Evolutionary conservation across 1,140 invertebrate species (phyloP).

Genomic region (Sycophila sp.): DNA sequence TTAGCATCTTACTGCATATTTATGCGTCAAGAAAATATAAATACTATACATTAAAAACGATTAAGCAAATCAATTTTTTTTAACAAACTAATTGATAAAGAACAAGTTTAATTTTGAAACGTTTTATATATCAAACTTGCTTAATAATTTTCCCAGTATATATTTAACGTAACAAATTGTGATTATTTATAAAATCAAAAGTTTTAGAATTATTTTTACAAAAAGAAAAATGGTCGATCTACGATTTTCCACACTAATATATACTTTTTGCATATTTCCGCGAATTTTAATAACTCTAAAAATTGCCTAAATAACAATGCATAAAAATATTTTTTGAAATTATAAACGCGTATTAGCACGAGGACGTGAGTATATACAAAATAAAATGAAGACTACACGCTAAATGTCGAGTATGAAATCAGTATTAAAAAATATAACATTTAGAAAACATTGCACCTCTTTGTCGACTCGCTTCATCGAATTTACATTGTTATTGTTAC

Average conservation of each 20-base stretch:
- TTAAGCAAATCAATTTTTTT: constrained; percentile 10
- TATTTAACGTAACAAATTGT: not conserved
- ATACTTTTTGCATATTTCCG: not conserved
- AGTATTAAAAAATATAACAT: constrained; percentile 36
- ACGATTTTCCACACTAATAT: constrained; percentile 11
- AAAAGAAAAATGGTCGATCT: not conserved
- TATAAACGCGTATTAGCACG: constrained; percentile 10
- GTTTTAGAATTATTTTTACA: not conserved
- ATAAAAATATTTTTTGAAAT: not conserved
- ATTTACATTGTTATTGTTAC: not conserved
- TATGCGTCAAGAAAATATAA: constrained; percentile 1
- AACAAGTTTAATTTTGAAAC: not conserved
- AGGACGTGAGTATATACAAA: constrained; percentile 22
- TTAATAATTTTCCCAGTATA: constrained; percentile 11
- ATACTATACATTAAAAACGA: constrained; percentile 10
- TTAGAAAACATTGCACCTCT: constrained; percentile 28
- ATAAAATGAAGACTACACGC: constrained; percentile 6
- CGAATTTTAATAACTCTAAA: constrained; percentile 12
- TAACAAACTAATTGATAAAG: not conserved
- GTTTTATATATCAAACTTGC: not conserved
- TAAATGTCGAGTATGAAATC: constrained; percentile 24
- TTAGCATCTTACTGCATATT: not conserved
- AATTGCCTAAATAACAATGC: constrained; percentile 12
- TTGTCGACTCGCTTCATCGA: not conserved
- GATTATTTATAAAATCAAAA: not conserved